Conservation (phyloP, 64 coral and sea anemone genomes). For the Platygyra sinensis region DNA sequence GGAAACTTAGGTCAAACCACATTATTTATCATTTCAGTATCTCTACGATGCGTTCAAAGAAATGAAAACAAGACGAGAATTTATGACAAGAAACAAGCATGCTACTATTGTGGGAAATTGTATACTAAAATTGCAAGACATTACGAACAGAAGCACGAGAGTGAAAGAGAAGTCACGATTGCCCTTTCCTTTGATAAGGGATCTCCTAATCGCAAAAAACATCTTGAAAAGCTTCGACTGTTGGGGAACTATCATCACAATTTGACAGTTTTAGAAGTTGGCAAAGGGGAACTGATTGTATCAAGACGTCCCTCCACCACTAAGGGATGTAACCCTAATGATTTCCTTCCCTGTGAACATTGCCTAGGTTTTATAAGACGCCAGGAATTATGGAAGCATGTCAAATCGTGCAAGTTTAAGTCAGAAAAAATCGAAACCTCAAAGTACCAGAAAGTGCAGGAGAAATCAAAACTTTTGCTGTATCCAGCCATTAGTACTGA, state of each 20-base stretch:
- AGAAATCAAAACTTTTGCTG: too few species aligned
- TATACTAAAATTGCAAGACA: slow-evolving; percentile 54
- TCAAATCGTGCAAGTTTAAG: too few species aligned
- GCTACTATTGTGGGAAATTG: slow-evolving; percentile 51
- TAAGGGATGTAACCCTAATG: slow-evolving; percentile 2
- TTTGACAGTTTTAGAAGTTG: slow-evolving; percentile 30
- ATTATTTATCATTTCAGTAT: slow-evolving; percentile 34
- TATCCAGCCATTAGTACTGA: too few species aligned
- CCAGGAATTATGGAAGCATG: not conserved
- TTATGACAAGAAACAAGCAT: slow-evolving; percentile 22
- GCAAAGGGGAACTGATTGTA: slow-evolving; percentile 42
- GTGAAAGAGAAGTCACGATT: slow-evolving; percentile 47
- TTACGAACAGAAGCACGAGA: slow-evolving; percentile 13
- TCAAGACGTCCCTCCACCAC: slow-evolving; percentile 14
- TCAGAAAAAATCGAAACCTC: too few species aligned
- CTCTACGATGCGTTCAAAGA: not conserved
- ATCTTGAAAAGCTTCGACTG: slow-evolving; percentile 47
- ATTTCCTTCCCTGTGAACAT: slow-evolving; percentile 48
- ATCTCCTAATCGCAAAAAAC: slow-evolving; percentile 26
- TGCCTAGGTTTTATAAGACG: slow-evolving; percentile 47
- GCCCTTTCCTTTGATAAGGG: slow-evolving; percentile 41
- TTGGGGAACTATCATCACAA: slow-evolving; percentile 67
- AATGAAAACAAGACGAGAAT: not conserved
- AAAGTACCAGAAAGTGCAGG: too few species aligned
- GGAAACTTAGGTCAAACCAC: too few species aligned